A percentile compares a stretch with the other conserved stretches of the same genome.
These are phyloP conservation scores for Chondrosia reniformis DNA, from an alignment of 37 sponge, comb jelly and placozoan species.

Conservation along the genomic window DNA sequence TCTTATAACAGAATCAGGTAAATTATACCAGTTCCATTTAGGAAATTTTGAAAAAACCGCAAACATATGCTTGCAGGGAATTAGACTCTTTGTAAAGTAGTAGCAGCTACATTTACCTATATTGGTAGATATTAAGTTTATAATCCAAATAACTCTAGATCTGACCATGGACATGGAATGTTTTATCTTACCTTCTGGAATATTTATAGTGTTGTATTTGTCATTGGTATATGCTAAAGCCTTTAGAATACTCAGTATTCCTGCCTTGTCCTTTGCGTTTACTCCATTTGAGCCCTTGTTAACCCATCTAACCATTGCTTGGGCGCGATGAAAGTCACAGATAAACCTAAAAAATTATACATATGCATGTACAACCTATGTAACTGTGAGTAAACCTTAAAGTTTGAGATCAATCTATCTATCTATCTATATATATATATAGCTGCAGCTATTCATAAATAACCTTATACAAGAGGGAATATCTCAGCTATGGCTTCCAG, in stretches of 20 bases:
- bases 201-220: not conserved
- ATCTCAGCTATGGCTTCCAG: conserved; percentile 12
- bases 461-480: not conserved
- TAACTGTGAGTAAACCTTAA: too few species aligned
- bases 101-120: conserved; percentile 14
- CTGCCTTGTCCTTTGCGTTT: not conserved
- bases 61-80: conserved; percentile 48
- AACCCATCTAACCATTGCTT: not conserved
- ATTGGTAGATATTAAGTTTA: too few species aligned
- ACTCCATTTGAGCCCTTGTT: not conserved
- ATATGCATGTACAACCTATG: not conserved
- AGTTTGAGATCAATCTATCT: too few species aligned
- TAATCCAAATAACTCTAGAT: too few species aligned
- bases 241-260: not conserved
- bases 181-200: conserved; percentile 28
- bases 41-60: conserved; percentile 16
- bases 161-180: too few species aligned
- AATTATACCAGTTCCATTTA: conserved; percentile 25
- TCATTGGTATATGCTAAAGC: not conserved
- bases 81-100: not conserved
- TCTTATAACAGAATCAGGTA: not conserved
- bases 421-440: too few species aligned
- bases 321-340: not conserved
- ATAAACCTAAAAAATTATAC: not conserved
- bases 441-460: too few species aligned